These are phyloP conservation scores for Okamejei kenojei DNA, from an alignment of 2,797 vertebrate species.

Conservation along the genomic window DNA sequence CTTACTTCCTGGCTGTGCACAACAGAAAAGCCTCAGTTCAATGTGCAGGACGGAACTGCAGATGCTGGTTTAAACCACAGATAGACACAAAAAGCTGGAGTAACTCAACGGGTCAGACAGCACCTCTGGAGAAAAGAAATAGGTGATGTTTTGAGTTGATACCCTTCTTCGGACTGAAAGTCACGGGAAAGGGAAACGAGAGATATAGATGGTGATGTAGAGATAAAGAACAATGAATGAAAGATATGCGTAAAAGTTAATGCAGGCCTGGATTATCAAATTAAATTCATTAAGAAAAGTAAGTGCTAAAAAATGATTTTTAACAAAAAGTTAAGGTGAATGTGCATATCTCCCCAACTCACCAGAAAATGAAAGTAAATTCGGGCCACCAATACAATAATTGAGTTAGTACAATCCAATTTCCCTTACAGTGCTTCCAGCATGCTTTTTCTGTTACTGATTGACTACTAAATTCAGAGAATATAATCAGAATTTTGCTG, in stretches of 20 bases:
- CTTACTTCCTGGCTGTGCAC: background rate
- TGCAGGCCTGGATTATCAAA: background rate
- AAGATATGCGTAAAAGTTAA: no score
- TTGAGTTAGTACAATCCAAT: slow-evolving; percentile 24
- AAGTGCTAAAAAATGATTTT: background rate
- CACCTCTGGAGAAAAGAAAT: no score
- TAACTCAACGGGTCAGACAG: no score
- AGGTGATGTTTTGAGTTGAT: no score
- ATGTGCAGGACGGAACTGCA: background rate
- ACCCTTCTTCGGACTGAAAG: no score
- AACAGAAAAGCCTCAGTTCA: background rate
- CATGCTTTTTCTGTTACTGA: background rate
- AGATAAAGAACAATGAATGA: no score
- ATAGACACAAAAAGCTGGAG: no score
- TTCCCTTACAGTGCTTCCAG: background rate
- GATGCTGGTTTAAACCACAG: no score
- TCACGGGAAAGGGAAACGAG: no score
- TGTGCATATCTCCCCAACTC: background rate
- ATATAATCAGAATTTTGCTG: slow-evolving; percentile 18
- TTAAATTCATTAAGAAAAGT: background rate
- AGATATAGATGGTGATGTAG: no score
- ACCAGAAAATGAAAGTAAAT: background rate
- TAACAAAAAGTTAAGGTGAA: background rate
- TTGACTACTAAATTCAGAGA: slow-evolving; percentile 14
- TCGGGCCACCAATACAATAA: background rate